Evolutionary conservation across 2,888 invertebrate species (phyloP).

Genomic region (Agrotis segetum): DNA sequence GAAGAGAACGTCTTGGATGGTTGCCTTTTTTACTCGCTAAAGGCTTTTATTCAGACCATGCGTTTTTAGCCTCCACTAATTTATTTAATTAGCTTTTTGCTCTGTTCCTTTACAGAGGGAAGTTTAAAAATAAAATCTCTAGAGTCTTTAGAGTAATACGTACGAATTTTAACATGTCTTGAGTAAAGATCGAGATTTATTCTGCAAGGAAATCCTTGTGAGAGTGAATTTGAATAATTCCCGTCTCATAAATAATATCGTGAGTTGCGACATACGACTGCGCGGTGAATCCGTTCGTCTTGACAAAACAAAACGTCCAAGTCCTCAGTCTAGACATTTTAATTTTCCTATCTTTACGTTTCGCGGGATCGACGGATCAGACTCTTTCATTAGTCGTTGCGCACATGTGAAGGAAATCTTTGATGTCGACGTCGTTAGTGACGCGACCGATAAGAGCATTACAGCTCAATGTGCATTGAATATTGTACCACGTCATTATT

Average conservation of each 20-base stretch:
- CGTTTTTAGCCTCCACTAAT: constrained; percentile 72
- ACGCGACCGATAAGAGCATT: constrained; percentile 80
- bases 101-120: constrained; percentile 37
- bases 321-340: constrained; percentile 89
- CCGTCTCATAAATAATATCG: constrained; percentile 70
- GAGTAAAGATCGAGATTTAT: constrained; percentile 64
- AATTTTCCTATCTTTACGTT: constrained; percentile 89
- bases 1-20: constrained; percentile 88
- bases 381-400: constrained; percentile 84
- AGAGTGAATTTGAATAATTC: constrained; percentile 73
- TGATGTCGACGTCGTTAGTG: constrained; percentile 87
- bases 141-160: constrained; percentile 43
- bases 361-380: constrained; percentile 83
- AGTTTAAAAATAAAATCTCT: constrained; percentile 46
- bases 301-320: constrained; percentile 81
- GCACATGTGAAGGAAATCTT: constrained; percentile 87
- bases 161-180: constrained; percentile 47
- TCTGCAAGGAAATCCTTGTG: constrained; percentile 61
- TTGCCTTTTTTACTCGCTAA: constrained; percentile 81
- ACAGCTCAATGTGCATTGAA: constrained; percentile 69
- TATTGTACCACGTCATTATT: constrained; percentile 72
- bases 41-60: constrained; percentile 76
- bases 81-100: constrained; percentile 75
- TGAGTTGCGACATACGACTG: constrained; percentile 67
- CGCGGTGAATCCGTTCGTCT: constrained; percentile 67